Base-by-base conservation (phyloP, 1,140 invertebrate genomes). In the Brevipalpus yothersi region DNA sequence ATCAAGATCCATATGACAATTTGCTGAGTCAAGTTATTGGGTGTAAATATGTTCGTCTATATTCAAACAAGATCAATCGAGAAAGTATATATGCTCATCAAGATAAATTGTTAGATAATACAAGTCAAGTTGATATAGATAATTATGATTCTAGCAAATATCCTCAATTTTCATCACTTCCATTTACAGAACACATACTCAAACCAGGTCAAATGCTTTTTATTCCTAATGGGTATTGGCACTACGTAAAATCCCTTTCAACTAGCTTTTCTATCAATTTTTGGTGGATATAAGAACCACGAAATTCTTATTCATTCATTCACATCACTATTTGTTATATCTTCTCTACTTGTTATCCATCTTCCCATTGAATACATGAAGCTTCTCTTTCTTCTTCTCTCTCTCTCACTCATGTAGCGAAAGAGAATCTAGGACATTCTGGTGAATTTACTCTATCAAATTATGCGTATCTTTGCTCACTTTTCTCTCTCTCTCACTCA, bases 1-100 rank as follows among this genome's bases (percentile, higher is more conserved):
- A 99, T 74, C 80, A 81, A 71, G 94, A 99, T 74, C 87, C 87
- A 0, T 93, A 95, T 71, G 83, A 93, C 68, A 99, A 99, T 75
- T 74, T 97, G 61, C 71, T 96, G 2, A 79, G 80, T 62, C 89
- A 93, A 72, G 80, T 81, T 79, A 79, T 92, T 67, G 93, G 92
- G 0, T 75, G 75, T 54, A 97, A 96, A 72, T 79, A 79, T 67
- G 72, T 97, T 43, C 78, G 88, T 60, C 71, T 97, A 39, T 93
- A 84, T 69, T 71, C 79, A 47, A 80, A 82, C 2, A 67, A 78
- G 53, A 79, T 86, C 66, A 70, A 79, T 47, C 80, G 82, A 2
- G 67, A 79, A 53, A 79, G 86, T 66, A 71, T 96, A 0, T 93
- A 94, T 73, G 81, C 88, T 1, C 81, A 89, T 71, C 76, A 82